phyloP scores from a whole-genome alignment of 2,113 vertebrate species.

The Sminthopsis crassicaudata region DNA sequence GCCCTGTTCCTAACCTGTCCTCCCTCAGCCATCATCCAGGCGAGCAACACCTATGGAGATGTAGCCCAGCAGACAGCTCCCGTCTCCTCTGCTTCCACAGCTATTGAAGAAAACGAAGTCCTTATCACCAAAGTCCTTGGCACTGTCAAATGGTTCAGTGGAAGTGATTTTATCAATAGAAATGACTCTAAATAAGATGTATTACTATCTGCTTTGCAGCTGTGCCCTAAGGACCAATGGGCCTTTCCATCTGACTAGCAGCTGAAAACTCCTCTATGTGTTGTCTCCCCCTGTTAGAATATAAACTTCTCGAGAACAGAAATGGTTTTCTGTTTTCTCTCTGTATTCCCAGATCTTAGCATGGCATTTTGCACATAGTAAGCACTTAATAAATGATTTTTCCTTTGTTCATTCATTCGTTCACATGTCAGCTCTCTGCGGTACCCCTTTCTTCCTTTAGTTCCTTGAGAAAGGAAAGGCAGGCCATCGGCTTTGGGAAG shows the following conservation, averaged over 20 bases:
- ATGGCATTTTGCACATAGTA: background rate
- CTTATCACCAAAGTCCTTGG: background rate
- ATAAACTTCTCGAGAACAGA: background rate
- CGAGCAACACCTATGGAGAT: background rate
- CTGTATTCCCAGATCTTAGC: background rate
- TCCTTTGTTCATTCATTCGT: background rate
- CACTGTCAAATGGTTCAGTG: background rate
- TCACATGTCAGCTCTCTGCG: background rate
- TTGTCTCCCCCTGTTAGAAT: background rate
- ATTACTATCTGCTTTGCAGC: background rate
- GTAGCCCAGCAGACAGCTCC: background rate
- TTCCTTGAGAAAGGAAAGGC: conserved; percentile 21
- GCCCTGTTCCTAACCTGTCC: background rate
- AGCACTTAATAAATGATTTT: background rate
- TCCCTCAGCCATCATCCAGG: background rate
- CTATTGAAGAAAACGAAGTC: background rate
- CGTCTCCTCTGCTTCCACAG: background rate
- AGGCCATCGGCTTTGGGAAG: background rate
- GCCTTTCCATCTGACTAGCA: background rate
- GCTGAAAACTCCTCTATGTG: background rate
- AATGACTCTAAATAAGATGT: background rate
- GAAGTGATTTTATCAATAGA: background rate
- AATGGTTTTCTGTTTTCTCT: background rate
- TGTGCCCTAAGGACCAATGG: background rate
- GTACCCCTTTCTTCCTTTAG: background rate